A percentile compares a stretch with the other conserved stretches of the same genome.
These are phyloP conservation scores for Lathamus discolor DNA, from an alignment of 2,113 vertebrate genomes.

Conservation along the genomic window DNA sequence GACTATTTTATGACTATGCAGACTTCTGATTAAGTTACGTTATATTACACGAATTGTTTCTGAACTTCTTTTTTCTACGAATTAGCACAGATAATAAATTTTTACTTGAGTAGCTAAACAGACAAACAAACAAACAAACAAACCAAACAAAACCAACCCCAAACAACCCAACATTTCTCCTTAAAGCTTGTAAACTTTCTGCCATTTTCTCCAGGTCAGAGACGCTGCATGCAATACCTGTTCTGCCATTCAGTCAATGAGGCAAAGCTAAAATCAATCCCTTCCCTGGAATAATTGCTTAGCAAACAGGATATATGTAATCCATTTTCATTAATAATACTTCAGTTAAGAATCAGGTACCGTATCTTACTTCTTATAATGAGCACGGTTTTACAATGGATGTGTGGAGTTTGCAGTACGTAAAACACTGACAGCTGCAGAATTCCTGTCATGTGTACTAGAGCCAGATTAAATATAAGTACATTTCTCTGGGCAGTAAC, in stretches of 20 bases:
- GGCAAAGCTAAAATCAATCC: constrained; percentile 51
- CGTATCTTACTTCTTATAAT: constrained; percentile 60
- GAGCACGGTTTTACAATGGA: constrained; percentile 50
- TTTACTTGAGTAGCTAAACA: neutral
- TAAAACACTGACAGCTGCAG: constrained; percentile 29
- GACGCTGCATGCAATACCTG: constrained; percentile 19
- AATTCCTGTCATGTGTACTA: neutral
- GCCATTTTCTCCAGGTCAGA: constrained; percentile 55
- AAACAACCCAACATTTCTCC: neutral
- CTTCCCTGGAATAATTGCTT: constrained; percentile 55
- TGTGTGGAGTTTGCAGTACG: constrained; percentile 19
- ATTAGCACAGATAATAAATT: neutral
- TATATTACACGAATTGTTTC: neutral
- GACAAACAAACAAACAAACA: neutral
- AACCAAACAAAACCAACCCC: neutral
- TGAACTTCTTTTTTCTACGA: neutral
- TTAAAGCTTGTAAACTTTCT: neutral
- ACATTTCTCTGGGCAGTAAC: neutral
- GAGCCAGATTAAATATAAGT: constrained; percentile 46
- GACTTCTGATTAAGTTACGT: neutral
- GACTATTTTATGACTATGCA: neutral
- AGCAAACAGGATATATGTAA: constrained; percentile 59
- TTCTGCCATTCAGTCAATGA: constrained; percentile 41
- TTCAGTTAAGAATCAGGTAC: constrained; percentile 55
- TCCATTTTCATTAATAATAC: constrained; percentile 72